Evolutionary conservation across 2,113 vertebrate genomes (phyloP).

Genomic region (Calidris pugnax): DNA sequence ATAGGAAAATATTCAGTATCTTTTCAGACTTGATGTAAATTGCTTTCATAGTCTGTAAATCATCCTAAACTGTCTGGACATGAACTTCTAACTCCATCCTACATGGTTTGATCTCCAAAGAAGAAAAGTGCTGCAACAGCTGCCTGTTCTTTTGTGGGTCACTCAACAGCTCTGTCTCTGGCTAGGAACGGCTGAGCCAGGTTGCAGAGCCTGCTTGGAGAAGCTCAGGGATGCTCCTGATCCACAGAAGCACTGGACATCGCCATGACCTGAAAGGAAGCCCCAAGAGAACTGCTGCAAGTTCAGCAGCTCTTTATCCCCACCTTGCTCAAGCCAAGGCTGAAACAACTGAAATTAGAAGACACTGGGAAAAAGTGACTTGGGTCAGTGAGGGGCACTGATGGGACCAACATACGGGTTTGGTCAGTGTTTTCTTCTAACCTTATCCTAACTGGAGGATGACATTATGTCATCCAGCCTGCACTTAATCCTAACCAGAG

Average conservation of each 20-base stretch:
- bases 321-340: background rate
- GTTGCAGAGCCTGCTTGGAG: background rate
- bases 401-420: background rate
- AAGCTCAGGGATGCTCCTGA: background rate
- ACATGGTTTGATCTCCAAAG: background rate
- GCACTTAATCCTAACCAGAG: background rate
- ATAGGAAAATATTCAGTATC: background rate
- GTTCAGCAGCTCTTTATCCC: background rate
- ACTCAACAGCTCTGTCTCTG: background rate
- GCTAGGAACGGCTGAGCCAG: background rate
- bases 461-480: background rate
- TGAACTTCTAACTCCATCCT: background rate
- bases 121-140: background rate
- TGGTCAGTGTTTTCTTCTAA: background rate
- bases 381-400: background rate
- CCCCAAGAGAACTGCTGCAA: fast-evolving
- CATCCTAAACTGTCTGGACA: background rate
- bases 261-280: background rate
- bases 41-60: background rate
- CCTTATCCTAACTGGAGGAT: background rate
- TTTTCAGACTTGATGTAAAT: background rate
- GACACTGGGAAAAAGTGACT: background rate
- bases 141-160: background rate
- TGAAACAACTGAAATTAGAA: background rate
- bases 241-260: background rate